Evolutionary conservation across 2,888 invertebrate genomes (phyloP).

Genomic region (Drosophila nr. perissopoda): DNA sequence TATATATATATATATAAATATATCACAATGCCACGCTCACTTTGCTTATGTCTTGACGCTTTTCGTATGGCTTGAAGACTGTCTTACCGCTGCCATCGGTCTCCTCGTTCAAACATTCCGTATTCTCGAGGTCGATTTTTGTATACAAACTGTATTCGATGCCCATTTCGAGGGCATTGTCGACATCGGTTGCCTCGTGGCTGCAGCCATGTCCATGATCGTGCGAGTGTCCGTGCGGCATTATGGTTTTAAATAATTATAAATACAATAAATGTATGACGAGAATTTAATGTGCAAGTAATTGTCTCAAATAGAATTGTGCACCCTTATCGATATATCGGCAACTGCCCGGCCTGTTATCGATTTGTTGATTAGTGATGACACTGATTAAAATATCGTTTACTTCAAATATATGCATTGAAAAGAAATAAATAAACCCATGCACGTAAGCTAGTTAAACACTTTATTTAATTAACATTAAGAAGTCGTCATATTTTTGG

Average conservation of each 20-base stretch:
- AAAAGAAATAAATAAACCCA: too few species aligned
- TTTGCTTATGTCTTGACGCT: conserved; percentile 90
- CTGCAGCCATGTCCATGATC: conserved; percentile 80
- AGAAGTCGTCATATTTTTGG: neutral
- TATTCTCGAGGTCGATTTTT: conserved; percentile 94
- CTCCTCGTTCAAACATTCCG: conserved; percentile 96
- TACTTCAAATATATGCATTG: neutral
- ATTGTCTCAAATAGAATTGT: conserved; percentile 31
- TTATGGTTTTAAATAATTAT: conserved; percentile 42
- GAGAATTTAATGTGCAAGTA: conserved; percentile 52
- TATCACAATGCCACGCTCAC: conserved; percentile 85
- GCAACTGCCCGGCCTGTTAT: neutral
- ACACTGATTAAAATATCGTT: conserved; percentile 12
- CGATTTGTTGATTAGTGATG: neutral
- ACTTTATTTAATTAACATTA: conserved; percentile 27
- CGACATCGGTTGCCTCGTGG: conserved; percentile 83
- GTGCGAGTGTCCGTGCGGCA: conserved; percentile 84
- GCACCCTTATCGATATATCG: conserved; percentile 37
- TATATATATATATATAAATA: neutral
- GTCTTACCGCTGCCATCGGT: conserved; percentile 93
- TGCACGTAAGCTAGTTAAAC: conserved; percentile 16
- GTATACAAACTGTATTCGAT: conserved; percentile 89
- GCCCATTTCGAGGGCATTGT: conserved; percentile 84
- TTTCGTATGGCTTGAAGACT: conserved; percentile 97
- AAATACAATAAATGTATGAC: conserved; percentile 32